Evolutionary conservation across 1,140 invertebrate species (phyloP).

Genomic region (Atopsyche davidsoni): DNA sequence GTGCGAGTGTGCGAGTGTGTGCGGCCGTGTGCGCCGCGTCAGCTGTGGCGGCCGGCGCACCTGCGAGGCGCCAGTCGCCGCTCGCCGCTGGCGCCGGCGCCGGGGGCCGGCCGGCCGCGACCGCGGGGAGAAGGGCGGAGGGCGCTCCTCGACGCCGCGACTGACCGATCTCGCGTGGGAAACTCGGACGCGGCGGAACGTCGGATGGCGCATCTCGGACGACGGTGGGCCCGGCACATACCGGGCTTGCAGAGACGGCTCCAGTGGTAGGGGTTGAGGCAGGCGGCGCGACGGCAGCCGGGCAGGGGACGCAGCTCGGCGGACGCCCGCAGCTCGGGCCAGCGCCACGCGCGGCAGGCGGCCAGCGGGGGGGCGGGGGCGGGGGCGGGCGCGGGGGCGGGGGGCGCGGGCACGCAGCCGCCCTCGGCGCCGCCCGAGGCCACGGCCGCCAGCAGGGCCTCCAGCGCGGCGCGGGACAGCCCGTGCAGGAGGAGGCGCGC

Average conservation of each 20-base stretch:
- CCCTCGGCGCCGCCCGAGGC: conserved; percentile 35
- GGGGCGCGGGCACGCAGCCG: conserved; percentile 33
- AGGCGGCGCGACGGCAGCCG: conserved; percentile 48
- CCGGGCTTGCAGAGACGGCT: conserved; percentile 70
- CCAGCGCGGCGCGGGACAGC: conserved; percentile 1
- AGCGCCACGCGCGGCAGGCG: conserved; percentile 65
- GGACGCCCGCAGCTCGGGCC: conserved; percentile 59
- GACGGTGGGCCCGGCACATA: too few relatives aligned
- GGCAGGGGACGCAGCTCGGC: conserved; percentile 64
- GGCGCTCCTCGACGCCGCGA: background rate
- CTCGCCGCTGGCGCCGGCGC: background rate
- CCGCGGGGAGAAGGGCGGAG: background rate
- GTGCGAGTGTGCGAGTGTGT: background rate
- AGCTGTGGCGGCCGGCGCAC: background rate
- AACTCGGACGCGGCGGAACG: too few relatives aligned
- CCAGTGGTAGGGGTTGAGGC: conserved; percentile 81
- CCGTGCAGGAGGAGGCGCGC: conserved; percentile 4
- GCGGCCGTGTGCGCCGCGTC: too few relatives aligned
- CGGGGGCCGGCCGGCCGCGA: background rate
- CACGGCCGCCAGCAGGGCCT: conserved; percentile 20
- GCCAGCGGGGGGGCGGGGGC: conserved; percentile 39
- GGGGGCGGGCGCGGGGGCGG: conserved; percentile 30
- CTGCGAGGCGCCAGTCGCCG: background rate
- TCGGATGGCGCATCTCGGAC: too few relatives aligned
- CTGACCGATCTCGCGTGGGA: background rate